These are phyloP conservation scores for Melieria picta DNA, from an alignment of 2,888 invertebrate genomes.

Conservation along the genomic window DNA sequence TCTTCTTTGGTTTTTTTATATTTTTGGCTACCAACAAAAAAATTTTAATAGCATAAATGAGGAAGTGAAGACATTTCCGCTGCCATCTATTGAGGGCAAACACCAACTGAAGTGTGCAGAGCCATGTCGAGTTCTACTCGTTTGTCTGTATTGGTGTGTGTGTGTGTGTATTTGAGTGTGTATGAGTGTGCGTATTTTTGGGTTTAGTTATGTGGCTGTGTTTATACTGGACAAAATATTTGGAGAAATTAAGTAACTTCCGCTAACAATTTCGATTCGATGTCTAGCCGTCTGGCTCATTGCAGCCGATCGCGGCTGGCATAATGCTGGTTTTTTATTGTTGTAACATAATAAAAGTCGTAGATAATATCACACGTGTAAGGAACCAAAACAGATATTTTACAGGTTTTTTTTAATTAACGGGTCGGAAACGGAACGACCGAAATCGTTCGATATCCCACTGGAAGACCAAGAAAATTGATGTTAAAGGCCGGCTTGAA, in stretches of 20 bases:
- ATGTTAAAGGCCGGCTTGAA: no score
- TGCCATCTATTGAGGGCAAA: conserved; percentile 8
- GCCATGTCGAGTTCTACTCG: not conserved
- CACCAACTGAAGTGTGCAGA: conserved; percentile 11
- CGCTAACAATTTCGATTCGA: conserved; percentile 49
- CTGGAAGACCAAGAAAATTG: no score
- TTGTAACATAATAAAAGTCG: no score
- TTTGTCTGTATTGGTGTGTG: not conserved
- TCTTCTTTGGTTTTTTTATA: not conserved
- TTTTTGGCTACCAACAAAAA: conserved; percentile 1
- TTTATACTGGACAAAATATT: conserved; percentile 25
- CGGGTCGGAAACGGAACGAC: no score
- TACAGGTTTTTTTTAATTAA: no score
- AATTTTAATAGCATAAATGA: conserved; percentile 30
- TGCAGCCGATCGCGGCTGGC: no score
- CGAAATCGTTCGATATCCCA: no score
- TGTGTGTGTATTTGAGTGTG: conserved; percentile 9
- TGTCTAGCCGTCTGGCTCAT: conserved; percentile 36
- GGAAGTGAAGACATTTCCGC: conserved; percentile 26
- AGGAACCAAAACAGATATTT: no score
- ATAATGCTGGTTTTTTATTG: no score
- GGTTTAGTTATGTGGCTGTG: conserved; percentile 30
- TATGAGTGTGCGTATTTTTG: not conserved
- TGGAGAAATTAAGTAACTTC: conserved; percentile 62
- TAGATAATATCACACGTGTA: no score